A percentile compares a stretch with the other conserved stretches of the same genome.
Evolutionary conservation across 2,113 vertebrate species (phyloP).

Genomic region (Periophthalmus modestus): DNA sequence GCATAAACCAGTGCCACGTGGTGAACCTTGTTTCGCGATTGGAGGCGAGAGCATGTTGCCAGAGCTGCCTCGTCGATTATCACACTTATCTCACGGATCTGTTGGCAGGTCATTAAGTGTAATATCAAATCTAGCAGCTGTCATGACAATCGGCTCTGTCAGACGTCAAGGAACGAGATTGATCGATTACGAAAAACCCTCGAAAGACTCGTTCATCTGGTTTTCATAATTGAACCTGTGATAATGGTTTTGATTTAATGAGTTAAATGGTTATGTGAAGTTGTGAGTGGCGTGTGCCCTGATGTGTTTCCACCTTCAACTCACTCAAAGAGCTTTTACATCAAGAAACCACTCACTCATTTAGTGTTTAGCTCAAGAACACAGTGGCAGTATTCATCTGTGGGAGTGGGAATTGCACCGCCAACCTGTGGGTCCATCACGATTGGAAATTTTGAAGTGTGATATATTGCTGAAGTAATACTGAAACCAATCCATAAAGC

Average conservation of each 20-base stretch:
- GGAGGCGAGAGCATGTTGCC: slow-evolving; percentile 39
- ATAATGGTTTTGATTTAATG: too few relatives aligned
- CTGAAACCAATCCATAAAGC: too few relatives aligned
- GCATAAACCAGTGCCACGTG: slow-evolving; percentile 25
- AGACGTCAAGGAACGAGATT: not conserved
- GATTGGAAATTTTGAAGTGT: too few relatives aligned
- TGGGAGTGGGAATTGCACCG: too few relatives aligned
- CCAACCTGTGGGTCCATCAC: too few relatives aligned
- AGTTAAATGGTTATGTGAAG: not conserved
- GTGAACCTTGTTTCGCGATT: slow-evolving; percentile 26
- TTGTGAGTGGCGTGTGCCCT: not conserved
- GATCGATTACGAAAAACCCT: not conserved
- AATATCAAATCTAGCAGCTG: not conserved
- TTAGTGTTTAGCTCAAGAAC: too few relatives aligned
- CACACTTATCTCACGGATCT: slow-evolving; percentile 39
- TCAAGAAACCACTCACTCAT: too few relatives aligned
- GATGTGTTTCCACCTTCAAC: not conserved
- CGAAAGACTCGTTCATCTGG: not conserved
- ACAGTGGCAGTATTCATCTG: too few relatives aligned
- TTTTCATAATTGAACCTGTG: not conserved
- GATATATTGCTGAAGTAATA: too few relatives aligned
- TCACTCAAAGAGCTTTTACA: too few relatives aligned
- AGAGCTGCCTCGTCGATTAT: slow-evolving; percentile 25
- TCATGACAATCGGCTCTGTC: not conserved
- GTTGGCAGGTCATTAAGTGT: not conserved